phyloP scores from a whole-genome alignment of 2,113 vertebrate genomes.

The Gracilinanus agilis region DNA sequence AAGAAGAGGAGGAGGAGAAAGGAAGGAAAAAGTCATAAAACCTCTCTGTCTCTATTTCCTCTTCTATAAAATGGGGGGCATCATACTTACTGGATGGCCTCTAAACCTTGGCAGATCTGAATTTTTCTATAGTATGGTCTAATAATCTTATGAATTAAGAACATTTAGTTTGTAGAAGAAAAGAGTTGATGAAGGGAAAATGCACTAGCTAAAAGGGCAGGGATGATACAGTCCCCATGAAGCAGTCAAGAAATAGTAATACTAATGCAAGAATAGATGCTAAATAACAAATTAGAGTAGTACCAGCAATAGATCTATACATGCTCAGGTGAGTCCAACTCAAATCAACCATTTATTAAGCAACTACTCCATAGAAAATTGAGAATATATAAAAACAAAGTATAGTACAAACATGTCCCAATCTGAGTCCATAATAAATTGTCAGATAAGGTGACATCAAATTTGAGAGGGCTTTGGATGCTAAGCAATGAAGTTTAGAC shows the following conservation, averaged over 20 bases:
- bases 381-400: not conserved
- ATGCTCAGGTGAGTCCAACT: not conserved
- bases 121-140: no score
- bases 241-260: not conserved
- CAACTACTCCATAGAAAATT: not conserved
- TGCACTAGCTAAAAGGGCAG: not conserved
- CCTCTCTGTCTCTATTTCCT: no score
- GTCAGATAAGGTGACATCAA: no score
- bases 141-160: no score
- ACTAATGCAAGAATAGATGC: not conserved
- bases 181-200: not conserved
- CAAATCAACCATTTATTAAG: not conserved
- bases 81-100: no score
- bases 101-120: no score
- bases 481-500: no score
- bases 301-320: not conserved
- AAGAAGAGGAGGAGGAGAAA: no score
- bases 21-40: no score
- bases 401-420: not conserved
- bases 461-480: no score
- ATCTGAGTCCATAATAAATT: no score
- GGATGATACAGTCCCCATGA: not conserved
- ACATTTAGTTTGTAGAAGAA: not conserved
- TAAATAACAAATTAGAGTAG: not conserved
- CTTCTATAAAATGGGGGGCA: no score